Conservation (phyloP, 2,888 invertebrate genomes). For the Odontothrips loti region DNA sequence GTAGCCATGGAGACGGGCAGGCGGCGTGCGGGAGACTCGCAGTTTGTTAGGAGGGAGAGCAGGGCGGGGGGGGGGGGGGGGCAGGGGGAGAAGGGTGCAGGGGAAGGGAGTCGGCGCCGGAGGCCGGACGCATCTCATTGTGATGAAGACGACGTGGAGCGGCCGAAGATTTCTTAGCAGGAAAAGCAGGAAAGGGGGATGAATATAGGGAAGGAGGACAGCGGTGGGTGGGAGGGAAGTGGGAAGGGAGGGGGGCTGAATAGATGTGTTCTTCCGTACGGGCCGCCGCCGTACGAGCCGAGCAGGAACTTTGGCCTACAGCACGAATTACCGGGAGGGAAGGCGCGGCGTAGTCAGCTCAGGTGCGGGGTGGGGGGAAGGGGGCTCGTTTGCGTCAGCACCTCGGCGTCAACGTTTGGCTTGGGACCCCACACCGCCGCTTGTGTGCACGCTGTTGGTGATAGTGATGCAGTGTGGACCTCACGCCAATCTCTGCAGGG, state of each 20-base stretch:
- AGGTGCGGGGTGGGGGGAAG: no score
- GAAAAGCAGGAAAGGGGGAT: neutral
- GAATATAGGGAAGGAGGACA: neutral
- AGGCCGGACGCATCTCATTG: no score
- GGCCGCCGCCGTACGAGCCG: no score
- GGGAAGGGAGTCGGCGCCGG: no score
- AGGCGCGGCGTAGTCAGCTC: neutral
- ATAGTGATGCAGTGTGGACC: no score
- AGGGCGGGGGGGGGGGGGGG: neutral
- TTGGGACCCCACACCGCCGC: neutral
- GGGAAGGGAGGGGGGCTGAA: neutral
- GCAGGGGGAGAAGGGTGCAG: no score
- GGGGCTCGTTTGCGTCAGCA: constrained; percentile 1
- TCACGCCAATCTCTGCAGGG: no score
- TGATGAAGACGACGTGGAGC: no score
- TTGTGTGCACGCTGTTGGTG: no score
- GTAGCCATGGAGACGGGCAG: neutral
- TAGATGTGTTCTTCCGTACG: no score
- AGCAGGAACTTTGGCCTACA: no score
- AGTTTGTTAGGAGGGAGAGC: neutral
- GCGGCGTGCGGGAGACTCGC: neutral
- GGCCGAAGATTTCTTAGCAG: neutral
- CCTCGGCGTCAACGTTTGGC: neutral
- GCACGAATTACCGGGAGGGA: no score
- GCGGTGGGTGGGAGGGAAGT: neutral